Percentiles rank a stretch among this genome's conserved stretches.
Evolutionary conservation across 2,888 invertebrate species (phyloP).

Genomic region (Siphlonurus alternatus): DNA sequence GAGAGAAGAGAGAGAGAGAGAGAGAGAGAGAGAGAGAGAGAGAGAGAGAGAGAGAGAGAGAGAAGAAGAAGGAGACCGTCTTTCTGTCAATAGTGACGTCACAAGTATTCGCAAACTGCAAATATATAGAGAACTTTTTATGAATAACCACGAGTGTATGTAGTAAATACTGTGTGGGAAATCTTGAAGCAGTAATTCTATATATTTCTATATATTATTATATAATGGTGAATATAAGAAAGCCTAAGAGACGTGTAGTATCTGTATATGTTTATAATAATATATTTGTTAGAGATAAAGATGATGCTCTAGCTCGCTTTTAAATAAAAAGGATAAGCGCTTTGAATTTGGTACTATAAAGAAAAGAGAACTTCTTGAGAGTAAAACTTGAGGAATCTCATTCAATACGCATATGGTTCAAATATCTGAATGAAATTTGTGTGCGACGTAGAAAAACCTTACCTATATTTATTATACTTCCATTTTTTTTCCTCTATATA

Average conservation of each 20-base stretch:
- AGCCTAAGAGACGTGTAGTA: background rate
- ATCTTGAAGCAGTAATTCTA: background rate
- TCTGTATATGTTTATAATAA: background rate
- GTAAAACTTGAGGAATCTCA: background rate
- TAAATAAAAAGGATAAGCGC: background rate
- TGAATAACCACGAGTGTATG: no score
- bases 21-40: background rate
- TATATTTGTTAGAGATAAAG: no score
- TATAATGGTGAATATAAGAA: background rate
- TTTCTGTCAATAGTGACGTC: background rate
- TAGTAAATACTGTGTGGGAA: no score
- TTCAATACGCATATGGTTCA: background rate
- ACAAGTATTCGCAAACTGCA: background rate
- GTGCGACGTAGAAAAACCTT: background rate
- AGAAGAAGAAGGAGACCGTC: background rate
- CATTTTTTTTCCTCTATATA: background rate
- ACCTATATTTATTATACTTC: no score
- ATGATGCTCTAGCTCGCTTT: background rate
- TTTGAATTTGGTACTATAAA: background rate
- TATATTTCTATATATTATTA: background rate
- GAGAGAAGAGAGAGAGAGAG: background rate
- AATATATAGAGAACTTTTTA: no score
- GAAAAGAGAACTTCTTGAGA: background rate
- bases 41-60: background rate
- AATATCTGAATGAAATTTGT: background rate